Conservation (phyloP, 1,140 invertebrate genomes). For the Macrocentrus cingulum region DNA sequence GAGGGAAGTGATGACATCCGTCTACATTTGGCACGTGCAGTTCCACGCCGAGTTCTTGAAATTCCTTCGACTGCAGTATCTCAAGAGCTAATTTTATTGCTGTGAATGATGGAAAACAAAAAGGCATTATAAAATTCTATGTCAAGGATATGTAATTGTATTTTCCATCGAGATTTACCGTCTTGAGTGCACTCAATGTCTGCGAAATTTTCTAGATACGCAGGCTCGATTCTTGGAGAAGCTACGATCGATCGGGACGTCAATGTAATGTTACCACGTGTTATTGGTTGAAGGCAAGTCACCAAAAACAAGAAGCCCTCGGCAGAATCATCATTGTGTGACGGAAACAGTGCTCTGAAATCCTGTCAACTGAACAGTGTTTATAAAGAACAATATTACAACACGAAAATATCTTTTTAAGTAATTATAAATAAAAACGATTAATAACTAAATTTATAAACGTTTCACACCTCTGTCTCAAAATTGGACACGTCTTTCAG, state of each 20-base stretch:
- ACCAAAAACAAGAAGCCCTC: constrained; percentile 72
- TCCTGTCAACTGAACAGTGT: constrained; percentile 49
- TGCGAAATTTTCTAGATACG: constrained; percentile 65
- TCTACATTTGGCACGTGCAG: constrained; percentile 67
- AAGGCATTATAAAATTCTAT: not conserved
- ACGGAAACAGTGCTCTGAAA: constrained; percentile 68
- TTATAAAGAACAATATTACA: not conserved
- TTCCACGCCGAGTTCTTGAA: constrained; percentile 63
- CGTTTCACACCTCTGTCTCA: constrained; percentile 60
- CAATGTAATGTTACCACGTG: constrained; percentile 66
- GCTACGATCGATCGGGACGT: constrained; percentile 61
- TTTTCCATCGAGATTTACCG: constrained; percentile 49
- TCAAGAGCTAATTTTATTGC: constrained; percentile 64
- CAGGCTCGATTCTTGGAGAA: constrained; percentile 74
- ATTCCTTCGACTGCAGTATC: constrained; percentile 61
- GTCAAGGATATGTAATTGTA: not conserved
- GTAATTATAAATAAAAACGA: constrained; percentile 1
- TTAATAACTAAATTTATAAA: not conserved
- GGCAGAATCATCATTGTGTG: constrained; percentile 61
- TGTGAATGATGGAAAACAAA: constrained; percentile 32
- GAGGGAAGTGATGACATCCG: constrained; percentile 57
- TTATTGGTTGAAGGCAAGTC: constrained; percentile 68
- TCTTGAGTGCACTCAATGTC: constrained; percentile 67
- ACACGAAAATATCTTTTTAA: too few species aligned
- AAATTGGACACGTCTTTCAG: constrained; percentile 70